Evolutionary conservation across 35 echinoderm and acorn worm species (phyloP), one percentile per base, ranked within the genome.

Genomic region (Apostichopus californicus): DNA sequence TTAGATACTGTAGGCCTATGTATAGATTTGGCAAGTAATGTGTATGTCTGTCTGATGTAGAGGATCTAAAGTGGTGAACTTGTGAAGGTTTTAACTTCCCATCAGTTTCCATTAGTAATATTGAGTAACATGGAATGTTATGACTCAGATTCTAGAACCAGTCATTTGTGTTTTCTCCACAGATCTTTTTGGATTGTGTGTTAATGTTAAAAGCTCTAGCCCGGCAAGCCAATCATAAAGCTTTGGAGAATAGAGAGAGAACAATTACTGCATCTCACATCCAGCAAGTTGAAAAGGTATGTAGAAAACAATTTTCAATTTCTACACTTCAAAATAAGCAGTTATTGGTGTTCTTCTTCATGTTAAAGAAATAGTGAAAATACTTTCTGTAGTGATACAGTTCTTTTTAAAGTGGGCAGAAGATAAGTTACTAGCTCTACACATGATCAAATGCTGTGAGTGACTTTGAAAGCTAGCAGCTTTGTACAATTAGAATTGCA

Each of bases 111-210:
- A 46, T 2, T 46, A 46, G 34, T 46, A 46, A 46, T 46, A 46
- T 46, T 46, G 3, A 46, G 1, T 46, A 46, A 8, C 18, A 22
- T 77, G 18, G 75, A n/a, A 8, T 22, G 25, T 17, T 77, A 18
- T 28, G 8, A 17, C 6, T 22, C 75, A 21, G 81, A 55, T 84
- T 5, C 57, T 57, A 57, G 22, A 9, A 9, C 15, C 3, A 58
- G 6, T 9, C 8, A 17, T 10, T 18, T 8, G 23, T 23, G 54
- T 92, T 77, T 72, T 80, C 75, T 56, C 72, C 14, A 10, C 80
- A 96, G 95, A 93, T 96, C 14, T 96, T 96, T 68, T 66, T 96
- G 52, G 89, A 96, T 61, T 96, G 93, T 83, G 93, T 96, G 81
- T 10, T 96, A 92, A 93, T 96, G 59, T 60, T 96, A 17, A 90